phyloP scores from a whole-genome alignment of 2,797 vertebrate genomes.

The Gallinago solitaria region DNA sequence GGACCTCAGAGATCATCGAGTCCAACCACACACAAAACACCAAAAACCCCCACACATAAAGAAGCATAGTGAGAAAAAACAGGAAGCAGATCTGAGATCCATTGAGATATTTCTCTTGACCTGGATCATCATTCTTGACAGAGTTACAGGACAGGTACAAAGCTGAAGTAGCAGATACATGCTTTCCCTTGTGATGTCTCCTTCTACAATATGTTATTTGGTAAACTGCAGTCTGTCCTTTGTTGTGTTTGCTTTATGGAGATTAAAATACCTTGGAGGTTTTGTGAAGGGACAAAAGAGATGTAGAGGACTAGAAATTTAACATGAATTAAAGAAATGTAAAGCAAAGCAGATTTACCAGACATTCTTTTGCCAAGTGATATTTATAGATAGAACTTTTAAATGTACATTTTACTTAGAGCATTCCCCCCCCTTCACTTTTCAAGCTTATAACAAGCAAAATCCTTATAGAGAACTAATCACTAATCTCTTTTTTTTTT shows the following conservation, averaged over 20 bases:
- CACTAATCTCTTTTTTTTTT: not conserved
- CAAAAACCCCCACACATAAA: no score
- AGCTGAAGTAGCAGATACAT: not conserved
- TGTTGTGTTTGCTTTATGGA: not conserved
- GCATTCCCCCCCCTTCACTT: not conserved
- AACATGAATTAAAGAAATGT: not conserved
- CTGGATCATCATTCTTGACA: not conserved
- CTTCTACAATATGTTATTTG: not conserved
- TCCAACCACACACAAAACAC: no score
- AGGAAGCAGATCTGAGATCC: not conserved
- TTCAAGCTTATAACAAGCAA: not conserved
- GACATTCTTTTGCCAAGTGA: not conserved
- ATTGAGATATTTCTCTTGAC: not conserved
- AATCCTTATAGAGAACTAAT: not conserved
- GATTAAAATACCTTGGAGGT: not conserved
- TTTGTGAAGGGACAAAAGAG: not conserved
- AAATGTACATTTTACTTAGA: not conserved
- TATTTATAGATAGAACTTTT: not conserved
- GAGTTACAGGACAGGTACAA: not conserved
- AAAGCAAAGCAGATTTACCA: not conserved
- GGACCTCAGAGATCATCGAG: no score
- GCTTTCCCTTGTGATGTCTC: not conserved
- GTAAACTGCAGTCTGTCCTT: not conserved
- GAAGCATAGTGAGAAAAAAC: not conserved
- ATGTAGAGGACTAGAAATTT: not conserved